Evolutionary conservation across 2,888 invertebrate species (phyloP).

Genomic region (Harmothoe impar): DNA sequence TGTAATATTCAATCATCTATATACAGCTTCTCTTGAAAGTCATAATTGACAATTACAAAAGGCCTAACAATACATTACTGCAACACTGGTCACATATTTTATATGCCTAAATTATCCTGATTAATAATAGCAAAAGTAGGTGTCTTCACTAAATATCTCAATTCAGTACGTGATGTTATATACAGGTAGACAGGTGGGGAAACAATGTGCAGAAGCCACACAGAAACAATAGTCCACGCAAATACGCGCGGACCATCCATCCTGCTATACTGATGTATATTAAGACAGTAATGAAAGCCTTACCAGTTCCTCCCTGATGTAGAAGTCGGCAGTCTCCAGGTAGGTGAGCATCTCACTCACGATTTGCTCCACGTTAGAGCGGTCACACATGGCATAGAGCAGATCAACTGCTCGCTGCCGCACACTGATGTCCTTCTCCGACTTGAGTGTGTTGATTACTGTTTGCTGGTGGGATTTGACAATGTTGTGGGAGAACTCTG

Average conservation of each 20-base stretch:
- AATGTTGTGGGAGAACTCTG: constrained; percentile 99
- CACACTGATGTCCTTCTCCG: constrained; percentile 99
- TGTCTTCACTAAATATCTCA: no score
- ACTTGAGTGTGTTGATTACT: constrained; percentile 98
- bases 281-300: background rate
- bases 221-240: no score
- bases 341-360: constrained; percentile 99
- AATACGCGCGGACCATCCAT: no score
- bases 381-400: constrained; percentile 99
- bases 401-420: constrained; percentile 98
- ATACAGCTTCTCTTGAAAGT: background rate
- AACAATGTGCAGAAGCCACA: no score
- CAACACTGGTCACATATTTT: no score
- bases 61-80: no score
- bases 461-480: constrained; percentile 99
- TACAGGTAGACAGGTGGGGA: no score
- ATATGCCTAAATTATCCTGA: no score
- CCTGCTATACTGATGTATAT: no score
- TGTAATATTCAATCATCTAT: background rate
- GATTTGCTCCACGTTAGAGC: constrained; percentile 99
- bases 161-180: no score
- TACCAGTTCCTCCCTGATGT: constrained; percentile 99
- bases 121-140: no score
- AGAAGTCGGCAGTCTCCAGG: constrained; percentile 99
- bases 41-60: no score